Conservation (phyloP, 2,113 vertebrate genomes). For the Lynx canadensis region DNA sequence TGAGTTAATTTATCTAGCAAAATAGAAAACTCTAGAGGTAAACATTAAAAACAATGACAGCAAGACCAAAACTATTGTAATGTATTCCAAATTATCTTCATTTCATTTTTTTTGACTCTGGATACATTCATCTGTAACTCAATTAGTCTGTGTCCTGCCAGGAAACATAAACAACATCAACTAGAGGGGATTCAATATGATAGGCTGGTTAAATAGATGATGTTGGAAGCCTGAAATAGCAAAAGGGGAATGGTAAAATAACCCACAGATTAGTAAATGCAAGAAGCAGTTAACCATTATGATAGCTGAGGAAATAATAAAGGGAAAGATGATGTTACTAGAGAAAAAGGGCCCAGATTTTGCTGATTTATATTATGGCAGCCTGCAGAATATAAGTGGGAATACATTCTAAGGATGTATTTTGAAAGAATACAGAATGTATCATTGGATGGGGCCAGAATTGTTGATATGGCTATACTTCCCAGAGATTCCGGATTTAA, state of each 20-base stretch:
- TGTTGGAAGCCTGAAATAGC: neutral
- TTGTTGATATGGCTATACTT: neutral
- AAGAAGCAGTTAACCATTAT: neutral
- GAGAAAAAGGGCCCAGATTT: neutral
- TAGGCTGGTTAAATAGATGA: neutral
- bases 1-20: neutral
- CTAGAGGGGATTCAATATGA: neutral
- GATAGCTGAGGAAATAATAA: neutral
- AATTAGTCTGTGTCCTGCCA: neutral
- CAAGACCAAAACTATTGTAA: neutral
- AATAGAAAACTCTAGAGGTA: neutral
- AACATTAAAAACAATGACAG: neutral
- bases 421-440: neutral
- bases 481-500: slow-evolving; percentile 33
- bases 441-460: neutral
- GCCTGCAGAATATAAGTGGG: neutral
- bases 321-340: neutral
- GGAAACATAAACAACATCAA: neutral
- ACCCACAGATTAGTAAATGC: neutral
- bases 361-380: neutral
- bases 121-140: neutral
- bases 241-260: neutral
- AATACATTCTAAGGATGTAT: neutral
- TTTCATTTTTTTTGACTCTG: neutral
- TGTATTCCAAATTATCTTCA: neutral